These are phyloP conservation scores for Polydrusus pterygomalis DNA, from an alignment of 2,888 invertebrate species.

Conservation along the genomic window DNA sequence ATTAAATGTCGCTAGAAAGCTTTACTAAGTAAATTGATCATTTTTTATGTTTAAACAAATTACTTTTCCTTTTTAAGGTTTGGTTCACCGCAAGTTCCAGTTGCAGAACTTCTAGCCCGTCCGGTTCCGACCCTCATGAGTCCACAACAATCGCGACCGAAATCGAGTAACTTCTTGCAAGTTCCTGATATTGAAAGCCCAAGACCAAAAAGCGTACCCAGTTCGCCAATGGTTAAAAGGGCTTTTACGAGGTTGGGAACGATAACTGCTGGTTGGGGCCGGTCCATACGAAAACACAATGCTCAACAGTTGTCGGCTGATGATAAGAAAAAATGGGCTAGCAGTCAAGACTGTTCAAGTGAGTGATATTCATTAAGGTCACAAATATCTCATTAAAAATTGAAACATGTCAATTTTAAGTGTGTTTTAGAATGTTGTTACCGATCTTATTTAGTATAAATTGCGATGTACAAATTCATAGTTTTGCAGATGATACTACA, in stretches of 20 bases:
- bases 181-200: constrained; percentile 92
- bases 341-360: constrained; percentile 92
- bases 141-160: constrained; percentile 89
- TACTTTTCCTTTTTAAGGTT: constrained; percentile 71
- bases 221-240: constrained; percentile 94
- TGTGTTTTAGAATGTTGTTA: too few species aligned
- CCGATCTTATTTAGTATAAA: too few species aligned
- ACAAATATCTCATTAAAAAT: too few species aligned
- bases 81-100: constrained; percentile 94
- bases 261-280: constrained; percentile 93
- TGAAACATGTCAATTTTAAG: too few species aligned
- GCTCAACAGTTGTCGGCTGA: constrained; percentile 89
- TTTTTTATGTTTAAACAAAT: too few species aligned
- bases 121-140: constrained; percentile 91
- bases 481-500: too few species aligned
- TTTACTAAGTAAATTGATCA: background rate
- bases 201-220: constrained; percentile 93
- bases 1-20: too few species aligned
- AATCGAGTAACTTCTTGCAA: constrained; percentile 93
- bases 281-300: constrained; percentile 89
- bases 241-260: constrained; percentile 93
- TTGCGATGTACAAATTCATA: too few species aligned
- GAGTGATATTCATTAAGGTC: constrained; percentile 69
- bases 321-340: constrained; percentile 94
- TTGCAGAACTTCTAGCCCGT: constrained; percentile 89